These are phyloP conservation scores for Geotrupes spiniger DNA, from an alignment of 2,888 invertebrate species.

Conservation along the genomic window DNA sequence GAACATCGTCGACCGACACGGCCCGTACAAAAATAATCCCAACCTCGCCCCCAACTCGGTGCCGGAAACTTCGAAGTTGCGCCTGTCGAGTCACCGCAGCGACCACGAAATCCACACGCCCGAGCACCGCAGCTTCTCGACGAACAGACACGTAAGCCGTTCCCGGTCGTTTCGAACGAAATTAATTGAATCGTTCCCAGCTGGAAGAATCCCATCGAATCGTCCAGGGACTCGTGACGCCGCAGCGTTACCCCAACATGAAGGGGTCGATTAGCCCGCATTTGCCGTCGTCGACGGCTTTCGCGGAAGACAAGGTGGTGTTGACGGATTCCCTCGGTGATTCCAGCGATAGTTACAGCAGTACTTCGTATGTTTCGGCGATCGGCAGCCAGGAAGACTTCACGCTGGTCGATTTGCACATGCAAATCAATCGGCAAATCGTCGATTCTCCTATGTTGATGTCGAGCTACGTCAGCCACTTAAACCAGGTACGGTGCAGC, in stretches of 20 bases:
- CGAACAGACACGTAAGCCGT: slow-evolving; percentile 16
- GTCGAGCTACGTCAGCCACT: slow-evolving; percentile 90
- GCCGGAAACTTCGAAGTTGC: slow-evolving; percentile 37
- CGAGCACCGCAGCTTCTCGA: slow-evolving; percentile 53
- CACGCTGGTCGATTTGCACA: slow-evolving; percentile 87
- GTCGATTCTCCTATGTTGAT: slow-evolving; percentile 90
- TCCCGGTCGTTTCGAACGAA: not conserved
- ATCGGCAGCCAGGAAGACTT: slow-evolving; percentile 91
- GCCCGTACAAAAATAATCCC: slow-evolving; percentile 14
- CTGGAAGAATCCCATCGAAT: slow-evolving; percentile 38
- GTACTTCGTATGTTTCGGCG: slow-evolving; percentile 84
- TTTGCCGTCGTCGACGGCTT: slow-evolving; percentile 7
- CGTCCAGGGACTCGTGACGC: slow-evolving; percentile 47
- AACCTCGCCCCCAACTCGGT: slow-evolving; percentile 36
- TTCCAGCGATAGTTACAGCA: slow-evolving; percentile 79
- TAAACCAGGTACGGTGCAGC: slow-evolving; percentile 71
- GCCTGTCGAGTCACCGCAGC: slow-evolving; percentile 57
- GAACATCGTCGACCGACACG: slow-evolving; percentile 51
- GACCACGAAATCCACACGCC: slow-evolving; percentile 64
- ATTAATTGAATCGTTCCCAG: slow-evolving; percentile 22
- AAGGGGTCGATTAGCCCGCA: slow-evolving; percentile 5
- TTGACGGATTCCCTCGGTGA: slow-evolving; percentile 34
- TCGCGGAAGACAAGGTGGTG: slow-evolving; percentile 21
- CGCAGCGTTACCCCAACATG: slow-evolving; percentile 39
- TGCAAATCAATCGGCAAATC: slow-evolving; percentile 85